Conservation (phyloP, 2,113 vertebrate species). For the Heterotis niloticus region DNA sequence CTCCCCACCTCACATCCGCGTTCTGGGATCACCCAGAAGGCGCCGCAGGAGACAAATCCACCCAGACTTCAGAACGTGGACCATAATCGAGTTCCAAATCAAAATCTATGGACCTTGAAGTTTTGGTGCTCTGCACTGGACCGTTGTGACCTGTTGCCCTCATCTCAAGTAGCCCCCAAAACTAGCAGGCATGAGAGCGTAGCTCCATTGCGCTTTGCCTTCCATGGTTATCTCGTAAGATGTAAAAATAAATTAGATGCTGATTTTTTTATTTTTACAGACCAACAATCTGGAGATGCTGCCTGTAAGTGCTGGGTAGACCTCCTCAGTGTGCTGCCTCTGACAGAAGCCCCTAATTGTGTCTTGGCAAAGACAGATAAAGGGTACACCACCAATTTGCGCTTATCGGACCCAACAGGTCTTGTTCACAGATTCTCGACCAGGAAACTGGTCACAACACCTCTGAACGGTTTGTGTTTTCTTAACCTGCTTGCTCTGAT, state of each 20-base stretch:
- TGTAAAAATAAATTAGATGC: conserved; percentile 42
- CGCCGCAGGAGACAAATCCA: conserved; percentile 19
- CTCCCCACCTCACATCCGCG: conserved; percentile 45
- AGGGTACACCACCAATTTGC: conserved; percentile 41
- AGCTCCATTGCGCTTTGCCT: conserved; percentile 32
- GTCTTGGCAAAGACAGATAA: conserved; percentile 42
- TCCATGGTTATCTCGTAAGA: conserved; percentile 38
- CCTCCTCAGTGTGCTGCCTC: conserved; percentile 47
- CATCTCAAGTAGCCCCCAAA: not conserved
- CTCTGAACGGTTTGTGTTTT: conserved; percentile 37
- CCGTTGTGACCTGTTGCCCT: conserved; percentile 18
- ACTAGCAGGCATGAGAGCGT: not conserved
- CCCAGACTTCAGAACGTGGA: not conserved
- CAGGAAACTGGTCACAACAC: conserved; percentile 38
- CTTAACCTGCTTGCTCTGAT: conserved; percentile 14
- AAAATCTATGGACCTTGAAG: conserved; percentile 19
- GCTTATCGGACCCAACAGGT: conserved; percentile 45
- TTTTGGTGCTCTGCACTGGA: not conserved
- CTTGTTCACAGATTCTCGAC: conserved; percentile 42
- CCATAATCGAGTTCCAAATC: conserved; percentile 23
- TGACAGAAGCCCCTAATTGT: conserved; percentile 41
- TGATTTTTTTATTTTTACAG: conserved; percentile 35
- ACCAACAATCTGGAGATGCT: conserved; percentile 42
- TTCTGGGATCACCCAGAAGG: conserved; percentile 35
- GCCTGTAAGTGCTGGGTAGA: conserved; percentile 41